These are phyloP conservation scores for Tortricodes alternella DNA, from an alignment of 2,888 invertebrate genomes.

Conservation along the genomic window DNA sequence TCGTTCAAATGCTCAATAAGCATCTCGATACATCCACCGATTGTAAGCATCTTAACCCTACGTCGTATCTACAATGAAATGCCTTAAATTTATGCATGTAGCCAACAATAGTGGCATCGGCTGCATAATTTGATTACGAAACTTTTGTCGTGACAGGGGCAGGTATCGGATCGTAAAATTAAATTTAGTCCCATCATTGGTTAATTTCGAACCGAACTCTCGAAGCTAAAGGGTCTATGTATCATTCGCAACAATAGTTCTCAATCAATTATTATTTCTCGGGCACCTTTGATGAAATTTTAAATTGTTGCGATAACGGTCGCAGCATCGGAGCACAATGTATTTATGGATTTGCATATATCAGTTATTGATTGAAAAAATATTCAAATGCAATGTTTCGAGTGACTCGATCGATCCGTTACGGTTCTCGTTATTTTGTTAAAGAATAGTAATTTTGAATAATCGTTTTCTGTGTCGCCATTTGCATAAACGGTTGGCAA, in stretches of 20 bases:
- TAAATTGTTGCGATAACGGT: slow-evolving; percentile 79
- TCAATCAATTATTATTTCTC: slow-evolving; percentile 80
- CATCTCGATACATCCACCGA: slow-evolving; percentile 67
- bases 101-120: slow-evolving; percentile 74
- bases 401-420: slow-evolving; percentile 74
- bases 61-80: slow-evolving; percentile 68
- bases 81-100: slow-evolving; percentile 79
- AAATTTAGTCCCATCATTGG: slow-evolving; percentile 81
- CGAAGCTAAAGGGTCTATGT: slow-evolving; percentile 60
- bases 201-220: slow-evolving; percentile 78
- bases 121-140: slow-evolving; percentile 81
- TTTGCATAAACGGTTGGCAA: slow-evolving; percentile 46
- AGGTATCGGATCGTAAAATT: slow-evolving; percentile 81
- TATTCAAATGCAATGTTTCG: slow-evolving; percentile 76
- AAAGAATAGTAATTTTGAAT: slow-evolving; percentile 61
- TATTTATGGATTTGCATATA: slow-evolving; percentile 76
- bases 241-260: slow-evolving; percentile 73
- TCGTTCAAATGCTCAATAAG: slow-evolving; percentile 73
- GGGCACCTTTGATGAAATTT: slow-evolving; percentile 79
- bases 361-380: slow-evolving; percentile 82
- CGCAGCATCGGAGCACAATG: slow-evolving; percentile 69
- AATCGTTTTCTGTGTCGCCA: slow-evolving; percentile 43
- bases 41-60: slow-evolving; percentile 70
- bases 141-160: slow-evolving; percentile 72
- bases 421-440: slow-evolving; percentile 67